A percentile compares a stretch with the other conserved stretches of the same genome.
phyloP scores from a whole-genome alignment of 2,113 vertebrate species.

The Seriola dumerili region DNA sequence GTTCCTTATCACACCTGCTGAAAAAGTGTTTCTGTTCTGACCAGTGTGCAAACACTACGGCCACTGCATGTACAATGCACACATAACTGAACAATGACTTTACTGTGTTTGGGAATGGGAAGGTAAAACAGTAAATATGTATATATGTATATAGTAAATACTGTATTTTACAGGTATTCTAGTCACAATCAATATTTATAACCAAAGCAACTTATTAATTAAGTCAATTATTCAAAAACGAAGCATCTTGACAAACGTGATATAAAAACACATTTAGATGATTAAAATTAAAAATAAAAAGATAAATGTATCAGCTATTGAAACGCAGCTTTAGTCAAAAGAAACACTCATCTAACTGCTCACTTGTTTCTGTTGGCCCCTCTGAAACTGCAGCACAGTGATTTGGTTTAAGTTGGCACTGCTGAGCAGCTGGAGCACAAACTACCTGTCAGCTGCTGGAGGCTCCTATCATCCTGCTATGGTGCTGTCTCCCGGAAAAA shows the following conservation, averaged over 20 bases:
- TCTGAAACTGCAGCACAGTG: slow-evolving; percentile 35
- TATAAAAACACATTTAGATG: slow-evolving; percentile 8
- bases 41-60: slow-evolving; percentile 31
- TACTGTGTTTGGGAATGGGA: neutral
- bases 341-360: slow-evolving; percentile 42
- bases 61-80: neutral
- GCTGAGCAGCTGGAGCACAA: slow-evolving; percentile 64
- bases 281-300: slow-evolving; percentile 22
- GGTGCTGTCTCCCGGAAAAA: slow-evolving; percentile 44
- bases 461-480: slow-evolving; percentile 42
- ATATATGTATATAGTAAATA: too few species aligned
- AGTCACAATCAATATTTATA: neutral
- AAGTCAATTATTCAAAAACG: neutral
- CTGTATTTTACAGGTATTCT: neutral
- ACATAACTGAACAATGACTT: slow-evolving; percentile 24
- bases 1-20: slow-evolving; percentile 37
- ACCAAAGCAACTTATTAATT: neutral
- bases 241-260: neutral
- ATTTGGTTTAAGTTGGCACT: slow-evolving; percentile 69
- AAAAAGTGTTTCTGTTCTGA: slow-evolving; percentile 35
- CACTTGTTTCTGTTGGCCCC: slow-evolving; percentile 64
- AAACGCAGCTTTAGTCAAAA: slow-evolving; percentile 39
- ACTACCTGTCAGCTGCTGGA: slow-evolving; percentile 73
- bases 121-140: neutral
- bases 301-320: slow-evolving; percentile 24